These are phyloP conservation scores for Pyralis farinalis DNA, from an alignment of 2,888 invertebrate species.

Conservation along the genomic window DNA sequence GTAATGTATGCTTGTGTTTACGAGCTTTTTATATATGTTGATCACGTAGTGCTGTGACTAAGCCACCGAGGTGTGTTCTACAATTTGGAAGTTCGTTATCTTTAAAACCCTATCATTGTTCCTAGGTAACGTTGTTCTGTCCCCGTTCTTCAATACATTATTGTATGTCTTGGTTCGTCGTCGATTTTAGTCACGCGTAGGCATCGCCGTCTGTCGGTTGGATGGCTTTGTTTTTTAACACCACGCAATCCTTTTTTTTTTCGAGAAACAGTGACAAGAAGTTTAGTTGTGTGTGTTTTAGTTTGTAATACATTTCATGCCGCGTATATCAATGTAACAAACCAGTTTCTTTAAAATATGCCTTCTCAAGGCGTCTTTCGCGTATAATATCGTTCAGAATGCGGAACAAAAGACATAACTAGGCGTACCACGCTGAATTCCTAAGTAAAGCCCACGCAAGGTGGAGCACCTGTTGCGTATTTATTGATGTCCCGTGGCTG, in stretches of 20 bases:
- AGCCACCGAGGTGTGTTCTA: background rate
- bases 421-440: conserved; percentile 28
- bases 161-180: conserved; percentile 41
- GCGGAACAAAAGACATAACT: conserved; percentile 27
- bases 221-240: conserved; percentile 38
- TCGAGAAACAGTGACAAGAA: background rate
- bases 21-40: background rate
- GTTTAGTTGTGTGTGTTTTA: background rate
- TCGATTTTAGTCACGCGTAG: conserved; percentile 66
- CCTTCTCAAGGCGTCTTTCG: conserved; percentile 20
- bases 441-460: conserved; percentile 35
- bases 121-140: conserved; percentile 30
- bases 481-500: conserved; percentile 16
- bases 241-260: conserved; percentile 1
- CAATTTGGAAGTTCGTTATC: background rate
- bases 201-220: conserved; percentile 56
- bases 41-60: conserved; percentile 7
- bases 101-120: conserved; percentile 31
- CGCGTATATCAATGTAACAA: conserved; percentile 2
- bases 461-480: conserved; percentile 43
- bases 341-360: conserved; percentile 18
- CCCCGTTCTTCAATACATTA: conserved; percentile 43
- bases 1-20: background rate
- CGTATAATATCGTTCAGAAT: conserved; percentile 23
- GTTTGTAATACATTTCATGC: background rate